These are phyloP conservation scores for Centruroides vittatus DNA, from an alignment of 1,140 invertebrate genomes.

Conservation along the genomic window DNA sequence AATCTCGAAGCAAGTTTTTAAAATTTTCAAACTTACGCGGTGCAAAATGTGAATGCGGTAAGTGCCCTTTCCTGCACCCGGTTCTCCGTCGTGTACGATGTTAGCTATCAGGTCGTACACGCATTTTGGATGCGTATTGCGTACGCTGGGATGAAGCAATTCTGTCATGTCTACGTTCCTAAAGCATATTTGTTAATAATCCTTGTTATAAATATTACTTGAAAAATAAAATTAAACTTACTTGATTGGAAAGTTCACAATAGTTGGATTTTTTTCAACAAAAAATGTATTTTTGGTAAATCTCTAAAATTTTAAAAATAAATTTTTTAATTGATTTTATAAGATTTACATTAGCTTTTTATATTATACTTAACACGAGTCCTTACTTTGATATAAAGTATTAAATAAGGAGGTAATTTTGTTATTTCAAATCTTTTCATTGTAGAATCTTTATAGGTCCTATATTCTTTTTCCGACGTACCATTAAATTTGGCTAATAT, in stretches of 20 bases:
- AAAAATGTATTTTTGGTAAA: constrained; percentile 99
- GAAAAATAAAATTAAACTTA: constrained; percentile 38
- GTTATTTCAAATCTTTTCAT: constrained; percentile 95
- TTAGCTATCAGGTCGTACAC: constrained; percentile 96
- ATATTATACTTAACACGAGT: neutral
- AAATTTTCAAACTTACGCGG: constrained; percentile 45
- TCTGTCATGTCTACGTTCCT: constrained; percentile 97
- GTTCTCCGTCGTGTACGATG: constrained; percentile 95
- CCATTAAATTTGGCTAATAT: constrained; percentile 95
- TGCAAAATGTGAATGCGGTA: constrained; percentile 94
- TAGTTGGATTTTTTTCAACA: constrained; percentile 97
- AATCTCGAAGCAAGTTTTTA: neutral
- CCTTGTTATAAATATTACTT: neutral
- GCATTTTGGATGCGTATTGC: constrained; percentile 58
- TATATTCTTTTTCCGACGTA: constrained; percentile 89
- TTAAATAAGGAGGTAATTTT: constrained; percentile 83
- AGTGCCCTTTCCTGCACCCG: constrained; percentile 64
- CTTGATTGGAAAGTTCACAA: constrained; percentile 99
- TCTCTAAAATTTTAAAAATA: constrained; percentile 37
- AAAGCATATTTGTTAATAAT: neutral
- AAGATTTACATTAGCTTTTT: neutral
- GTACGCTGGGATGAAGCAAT: constrained; percentile 70
- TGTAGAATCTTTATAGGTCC: constrained; percentile 98
- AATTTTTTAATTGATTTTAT: constrained; percentile 2
- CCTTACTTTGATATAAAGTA: constrained; percentile 80